These are phyloP conservation scores for Drosophila flavopinicola DNA, from an alignment of 2,888 invertebrate species.

Conservation along the genomic window DNA sequence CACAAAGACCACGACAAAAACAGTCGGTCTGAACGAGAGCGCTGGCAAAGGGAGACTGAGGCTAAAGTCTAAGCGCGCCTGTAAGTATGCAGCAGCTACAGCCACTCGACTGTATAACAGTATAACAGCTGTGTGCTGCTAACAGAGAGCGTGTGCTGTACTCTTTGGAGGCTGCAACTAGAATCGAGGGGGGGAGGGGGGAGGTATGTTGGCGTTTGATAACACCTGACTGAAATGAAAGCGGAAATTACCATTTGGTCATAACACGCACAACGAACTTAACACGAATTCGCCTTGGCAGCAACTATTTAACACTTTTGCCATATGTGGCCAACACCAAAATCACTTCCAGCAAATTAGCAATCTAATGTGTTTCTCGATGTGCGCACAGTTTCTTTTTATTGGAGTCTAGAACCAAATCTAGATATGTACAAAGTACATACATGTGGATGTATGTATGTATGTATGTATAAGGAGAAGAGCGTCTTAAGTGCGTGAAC, in stretches of 20 bases:
- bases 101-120: conserved; percentile 50
- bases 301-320: conserved; percentile 47
- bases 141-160: background rate
- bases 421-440: background rate
- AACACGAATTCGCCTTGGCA: conserved; percentile 15
- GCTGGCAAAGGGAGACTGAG: conserved; percentile 73
- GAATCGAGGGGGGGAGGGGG: background rate
- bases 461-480: too few relatives aligned
- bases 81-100: conserved; percentile 67
- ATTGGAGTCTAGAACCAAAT: conserved; percentile 21
- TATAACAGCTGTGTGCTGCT: background rate
- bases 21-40: conserved; percentile 62
- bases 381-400: conserved; percentile 51
- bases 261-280: conserved; percentile 41
- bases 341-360: conserved; percentile 54
- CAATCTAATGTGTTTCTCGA: conserved; percentile 10
- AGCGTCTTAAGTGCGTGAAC: conserved; percentile 11
- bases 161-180: conserved; percentile 34
- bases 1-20: conserved; percentile 39
- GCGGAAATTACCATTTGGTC: conserved; percentile 46
- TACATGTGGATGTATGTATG: too few relatives aligned
- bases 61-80: conserved; percentile 35
- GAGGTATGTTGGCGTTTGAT: too few relatives aligned
- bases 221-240: conserved; percentile 39
- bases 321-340: conserved; percentile 28